Evolutionary conservation across 92 coral and sea anemone genomes (phyloP), one percentile per base, ranked within the genome.

Genomic region (Montipora capitata): DNA sequence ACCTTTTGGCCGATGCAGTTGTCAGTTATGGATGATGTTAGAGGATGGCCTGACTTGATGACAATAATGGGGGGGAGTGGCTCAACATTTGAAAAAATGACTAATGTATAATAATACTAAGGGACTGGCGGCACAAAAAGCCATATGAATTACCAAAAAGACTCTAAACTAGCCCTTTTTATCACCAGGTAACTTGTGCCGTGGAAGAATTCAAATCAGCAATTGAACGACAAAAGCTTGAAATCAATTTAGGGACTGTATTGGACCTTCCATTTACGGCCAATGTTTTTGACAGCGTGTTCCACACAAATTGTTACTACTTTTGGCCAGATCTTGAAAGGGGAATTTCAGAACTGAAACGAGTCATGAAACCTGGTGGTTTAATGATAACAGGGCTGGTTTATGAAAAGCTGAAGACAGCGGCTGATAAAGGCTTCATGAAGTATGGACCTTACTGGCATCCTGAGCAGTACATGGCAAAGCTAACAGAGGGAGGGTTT

Each of bases 261-360:
- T 54, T 56, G 57, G 68, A 82, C 5, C 87, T 82, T 27, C 87
- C 80, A 4, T 71, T 17, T 13, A 1, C 7, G 0, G 58, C 40
- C 39, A 82, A 71, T 68, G 40, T 70, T 40, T 82, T 82, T 71
- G 41, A 82, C 35, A n/a, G 87, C 9, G 67, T 82, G 39, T 82
- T 82, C 58, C 87, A 82, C 52, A 70, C 78, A 49, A 82, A 82
- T 35, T 82, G 87, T 40, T 82, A 82, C 67, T 82, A 82, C 41
- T 82, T 82, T 52, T 82, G 87, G 87, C 87, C 87, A 67, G 59
- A 52, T 56, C 75, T 82, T 14, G 58, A 68, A 10, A 65, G 20
- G 44, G 87, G 78, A 10, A 82, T 82, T 14, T 49, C 68, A 2
- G 87, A 82, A 15, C 41, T 82, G 49, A 71, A 70, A 16, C 35